Evolutionary conservation across 2,113 vertebrate genomes (phyloP).

Genomic region (Actenoides hombroni): DNA sequence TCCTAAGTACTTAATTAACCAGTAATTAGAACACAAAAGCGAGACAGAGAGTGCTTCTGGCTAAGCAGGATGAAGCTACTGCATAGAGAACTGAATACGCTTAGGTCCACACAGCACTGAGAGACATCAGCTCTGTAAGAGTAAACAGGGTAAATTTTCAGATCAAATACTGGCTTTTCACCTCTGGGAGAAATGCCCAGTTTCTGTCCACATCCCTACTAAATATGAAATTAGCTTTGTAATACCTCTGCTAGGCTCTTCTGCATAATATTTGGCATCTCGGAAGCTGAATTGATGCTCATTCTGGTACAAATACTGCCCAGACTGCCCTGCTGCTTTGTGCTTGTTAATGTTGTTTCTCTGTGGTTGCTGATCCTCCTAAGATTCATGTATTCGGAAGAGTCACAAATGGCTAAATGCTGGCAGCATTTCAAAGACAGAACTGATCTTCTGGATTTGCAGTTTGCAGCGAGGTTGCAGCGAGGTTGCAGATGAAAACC

Average conservation of each 20-base stretch:
- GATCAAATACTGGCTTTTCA: not conserved
- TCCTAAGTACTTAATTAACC: not conserved
- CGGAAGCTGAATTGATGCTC: not conserved
- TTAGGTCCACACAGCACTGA: not conserved
- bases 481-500: not conserved
- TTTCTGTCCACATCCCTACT: not conserved
- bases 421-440: not conserved
- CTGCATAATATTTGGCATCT: not conserved
- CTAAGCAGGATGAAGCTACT: not conserved
- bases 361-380: not conserved
- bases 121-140: not conserved
- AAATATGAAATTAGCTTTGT: not conserved
- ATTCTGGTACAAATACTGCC: not conserved
- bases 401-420: not conserved
- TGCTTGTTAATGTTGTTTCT: not conserved
- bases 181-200: not conserved
- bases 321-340: not conserved
- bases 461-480: not conserved
- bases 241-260: not conserved
- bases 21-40: not conserved
- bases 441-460: not conserved
- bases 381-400: not conserved
- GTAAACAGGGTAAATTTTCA: not conserved
- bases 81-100: rapidly evolving
- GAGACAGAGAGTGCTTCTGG: not conserved